Evolutionary conservation across 64 coral and sea anemone species (phyloP).

Genomic region (Orbicella faveolata): DNA sequence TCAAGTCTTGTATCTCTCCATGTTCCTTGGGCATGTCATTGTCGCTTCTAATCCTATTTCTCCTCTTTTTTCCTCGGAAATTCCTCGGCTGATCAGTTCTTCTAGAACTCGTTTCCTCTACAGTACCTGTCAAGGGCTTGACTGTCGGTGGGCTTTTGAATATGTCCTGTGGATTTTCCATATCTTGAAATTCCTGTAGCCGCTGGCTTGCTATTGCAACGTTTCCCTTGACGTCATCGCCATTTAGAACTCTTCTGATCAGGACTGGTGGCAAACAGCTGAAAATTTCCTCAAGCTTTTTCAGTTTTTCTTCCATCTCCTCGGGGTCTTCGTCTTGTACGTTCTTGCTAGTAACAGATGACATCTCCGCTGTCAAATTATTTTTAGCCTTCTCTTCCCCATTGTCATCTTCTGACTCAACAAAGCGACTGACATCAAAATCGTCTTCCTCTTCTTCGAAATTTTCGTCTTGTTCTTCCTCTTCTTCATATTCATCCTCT

Average conservation of each 20-base stretch:
- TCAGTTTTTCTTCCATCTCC: not conserved
- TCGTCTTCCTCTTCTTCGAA: not conserved
- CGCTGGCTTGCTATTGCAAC: slow-evolving; percentile 15
- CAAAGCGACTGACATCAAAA: not conserved
- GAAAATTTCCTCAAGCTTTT: slow-evolving; percentile 36
- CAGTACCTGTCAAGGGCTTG: not conserved
- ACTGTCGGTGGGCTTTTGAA: not conserved
- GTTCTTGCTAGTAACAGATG: not conserved
- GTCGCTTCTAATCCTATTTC: not conserved
- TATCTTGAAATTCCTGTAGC: slow-evolving; percentile 50
- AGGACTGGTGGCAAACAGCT: slow-evolving; percentile 10
- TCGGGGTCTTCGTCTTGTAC: slow-evolving; percentile 39
- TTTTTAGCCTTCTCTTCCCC: not conserved
- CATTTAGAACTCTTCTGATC: slow-evolving; percentile 46
- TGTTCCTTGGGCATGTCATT: not conserved
- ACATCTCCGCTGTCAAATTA: not conserved
- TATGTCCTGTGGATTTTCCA: slow-evolving; percentile 15
- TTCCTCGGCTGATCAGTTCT: no score
- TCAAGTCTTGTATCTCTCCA: not conserved
- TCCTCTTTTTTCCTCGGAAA: not conserved
- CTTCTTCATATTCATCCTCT: not conserved
- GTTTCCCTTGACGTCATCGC: slow-evolving; percentile 48
- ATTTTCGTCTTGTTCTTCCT: not conserved
- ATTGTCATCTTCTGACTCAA: not conserved
- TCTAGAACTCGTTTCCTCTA: no score